phyloP scores from a whole-genome alignment of 2,113 vertebrate species.

The Saguinus midas region DNA sequence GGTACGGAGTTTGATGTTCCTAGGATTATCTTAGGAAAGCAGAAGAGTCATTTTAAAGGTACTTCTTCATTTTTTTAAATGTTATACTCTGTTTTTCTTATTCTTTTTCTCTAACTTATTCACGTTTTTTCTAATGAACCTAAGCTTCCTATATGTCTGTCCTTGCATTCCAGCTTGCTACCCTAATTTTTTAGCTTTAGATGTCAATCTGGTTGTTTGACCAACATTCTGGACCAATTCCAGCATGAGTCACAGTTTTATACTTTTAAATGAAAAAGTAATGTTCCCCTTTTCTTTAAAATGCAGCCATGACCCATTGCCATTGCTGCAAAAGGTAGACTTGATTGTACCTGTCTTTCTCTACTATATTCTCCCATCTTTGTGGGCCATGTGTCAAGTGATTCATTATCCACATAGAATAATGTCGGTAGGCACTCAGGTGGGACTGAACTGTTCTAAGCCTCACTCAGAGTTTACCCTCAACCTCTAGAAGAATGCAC shows the following conservation, averaged over 20 bases:
- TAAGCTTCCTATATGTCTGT: not conserved
- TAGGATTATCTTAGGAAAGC: slow-evolving; percentile 76
- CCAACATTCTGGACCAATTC: slow-evolving; percentile 46
- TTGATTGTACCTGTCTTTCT: not conserved
- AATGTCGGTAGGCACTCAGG: not conserved
- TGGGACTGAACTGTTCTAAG: not conserved
- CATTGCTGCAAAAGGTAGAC: slow-evolving; percentile 26
- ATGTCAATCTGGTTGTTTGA: slow-evolving; percentile 57
- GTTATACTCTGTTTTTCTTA: not conserved
- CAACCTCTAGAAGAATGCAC: not conserved
- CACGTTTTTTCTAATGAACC: not conserved
- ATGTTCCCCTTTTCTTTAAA: slow-evolving; percentile 59
- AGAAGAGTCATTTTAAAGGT: slow-evolving; percentile 40
- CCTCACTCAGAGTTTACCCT: not conserved
- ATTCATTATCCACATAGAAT: not conserved
- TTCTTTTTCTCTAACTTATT: not conserved
- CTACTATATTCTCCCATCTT: not conserved
- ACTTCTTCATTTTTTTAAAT: not conserved
- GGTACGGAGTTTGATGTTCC: slow-evolving; percentile 73
- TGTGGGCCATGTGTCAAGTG: not conserved
- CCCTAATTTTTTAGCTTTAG: slow-evolving; percentile 5
- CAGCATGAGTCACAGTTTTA: slow-evolving; percentile 68
- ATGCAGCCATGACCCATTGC: slow-evolving; percentile 8
- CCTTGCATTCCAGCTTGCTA: slow-evolving; percentile 21
- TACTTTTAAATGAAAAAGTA: slow-evolving; percentile 58